Evolutionary conservation across 2,797 vertebrate genomes (phyloP).

Genomic region (Sebastes diploproa): DNA sequence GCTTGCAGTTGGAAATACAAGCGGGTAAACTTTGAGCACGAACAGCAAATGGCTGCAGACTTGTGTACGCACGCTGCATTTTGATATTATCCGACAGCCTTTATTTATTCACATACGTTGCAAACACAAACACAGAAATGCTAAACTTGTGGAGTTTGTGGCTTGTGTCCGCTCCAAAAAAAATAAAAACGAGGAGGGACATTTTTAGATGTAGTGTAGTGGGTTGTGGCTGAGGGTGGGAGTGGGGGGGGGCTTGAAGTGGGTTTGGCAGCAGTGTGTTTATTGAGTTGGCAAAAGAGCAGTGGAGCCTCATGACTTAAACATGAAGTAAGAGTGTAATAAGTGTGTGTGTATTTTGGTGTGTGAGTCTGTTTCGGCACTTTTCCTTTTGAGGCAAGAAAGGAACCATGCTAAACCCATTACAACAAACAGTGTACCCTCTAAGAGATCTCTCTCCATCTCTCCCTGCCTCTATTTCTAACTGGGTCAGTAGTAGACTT

Average conservation of each 20-base stretch:
- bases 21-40: constrained; percentile 1
- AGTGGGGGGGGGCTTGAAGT: constrained; percentile 10
- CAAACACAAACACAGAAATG: constrained; percentile 6
- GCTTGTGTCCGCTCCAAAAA: constrained; percentile 3
- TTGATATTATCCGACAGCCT: not conserved
- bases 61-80: not conserved
- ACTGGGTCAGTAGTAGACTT: constrained; percentile 51
- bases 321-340: constrained; percentile 49
- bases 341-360: constrained; percentile 33
- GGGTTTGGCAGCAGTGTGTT: constrained; percentile 35
- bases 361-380: constrained; percentile 19
- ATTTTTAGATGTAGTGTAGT: constrained; percentile 25
- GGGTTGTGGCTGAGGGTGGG: constrained; percentile 2
- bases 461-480: constrained; percentile 13
- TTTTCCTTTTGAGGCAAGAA: constrained; percentile 53
- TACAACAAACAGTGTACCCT: constrained; percentile 41
- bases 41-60: constrained; percentile 2
- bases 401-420: constrained; percentile 53
- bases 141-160: not conserved
- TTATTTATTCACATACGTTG: not conserved
- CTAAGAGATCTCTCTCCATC: constrained; percentile 33
- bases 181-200: not conserved
- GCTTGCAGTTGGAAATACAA: constrained; percentile 13
- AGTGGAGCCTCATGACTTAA: constrained; percentile 59
- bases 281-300: constrained; percentile 52